Conservation (phyloP, 1,140 invertebrate genomes). For the Anagrus nilaparvatae region DNA sequence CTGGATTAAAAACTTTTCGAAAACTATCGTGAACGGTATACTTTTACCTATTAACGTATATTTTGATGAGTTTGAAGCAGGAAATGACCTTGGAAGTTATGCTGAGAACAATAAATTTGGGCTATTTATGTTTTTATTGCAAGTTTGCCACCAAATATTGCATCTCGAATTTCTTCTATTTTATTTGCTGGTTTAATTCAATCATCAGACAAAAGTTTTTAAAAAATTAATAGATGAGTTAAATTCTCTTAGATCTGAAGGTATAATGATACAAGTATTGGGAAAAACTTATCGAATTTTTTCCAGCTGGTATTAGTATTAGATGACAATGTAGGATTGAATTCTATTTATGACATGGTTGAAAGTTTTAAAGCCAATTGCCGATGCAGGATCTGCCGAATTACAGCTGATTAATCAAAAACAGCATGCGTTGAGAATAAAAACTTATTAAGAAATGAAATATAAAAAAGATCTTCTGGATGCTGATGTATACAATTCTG, state of each 20-base stretch:
- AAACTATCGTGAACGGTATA: not conserved
- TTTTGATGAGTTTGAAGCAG: not conserved
- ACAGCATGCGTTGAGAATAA: slow-evolving; percentile 1
- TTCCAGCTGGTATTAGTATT: not conserved
- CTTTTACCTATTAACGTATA: not conserved
- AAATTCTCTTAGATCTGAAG: not conserved
- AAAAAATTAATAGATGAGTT: not conserved
- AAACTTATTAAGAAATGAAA: not conserved
- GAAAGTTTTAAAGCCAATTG: not conserved
- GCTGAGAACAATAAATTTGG: too few species aligned
- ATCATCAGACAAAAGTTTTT: too few species aligned
- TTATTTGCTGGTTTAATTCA: too few species aligned
- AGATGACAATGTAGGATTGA: not conserved
- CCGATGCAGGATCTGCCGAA: not conserved
- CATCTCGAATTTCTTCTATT: too few species aligned
- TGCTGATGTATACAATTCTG: not conserved
- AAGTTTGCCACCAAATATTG: too few species aligned
- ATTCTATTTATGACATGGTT: not conserved
- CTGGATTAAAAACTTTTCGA: not conserved
- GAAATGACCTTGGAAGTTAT: too few species aligned
- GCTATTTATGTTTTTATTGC: too few species aligned
- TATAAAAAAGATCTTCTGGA: not conserved
- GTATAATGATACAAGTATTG: not conserved
- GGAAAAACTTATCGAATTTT: too few species aligned
- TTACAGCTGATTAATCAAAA: not conserved